These are phyloP conservation scores for Tetanocera ferruginea DNA, from an alignment of 2,888 invertebrate genomes.

Conservation along the genomic window DNA sequence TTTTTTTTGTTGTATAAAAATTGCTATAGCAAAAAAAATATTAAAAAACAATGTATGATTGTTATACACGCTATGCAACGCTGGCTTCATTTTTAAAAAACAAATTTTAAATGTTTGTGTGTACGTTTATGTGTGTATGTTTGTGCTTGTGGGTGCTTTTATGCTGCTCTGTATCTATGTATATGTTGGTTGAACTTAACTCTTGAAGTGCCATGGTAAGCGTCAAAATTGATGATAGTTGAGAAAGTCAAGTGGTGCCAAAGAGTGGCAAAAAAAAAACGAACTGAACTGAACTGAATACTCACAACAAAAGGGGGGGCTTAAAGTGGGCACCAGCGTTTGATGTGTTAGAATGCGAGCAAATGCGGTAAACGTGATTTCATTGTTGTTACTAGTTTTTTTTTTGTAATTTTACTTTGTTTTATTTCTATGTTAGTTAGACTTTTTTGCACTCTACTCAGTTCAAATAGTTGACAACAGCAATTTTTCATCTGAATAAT, in stretches of 20 bases:
- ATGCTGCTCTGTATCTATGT: not conserved
- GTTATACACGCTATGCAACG: not conserved
- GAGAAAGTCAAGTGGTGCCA: slow-evolving; percentile 52
- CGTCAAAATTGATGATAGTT: slow-evolving; percentile 55
- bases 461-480: slow-evolving; percentile 6
- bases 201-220: slow-evolving; percentile 42
- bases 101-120: not conserved
- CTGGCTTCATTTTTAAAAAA: not conserved
- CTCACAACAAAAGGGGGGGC: not conserved
- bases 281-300: not conserved
- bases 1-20: not conserved
- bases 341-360: not conserved
- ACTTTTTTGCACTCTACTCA: slow-evolving; percentile 14
- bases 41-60: not conserved
- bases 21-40: not conserved
- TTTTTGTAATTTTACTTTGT: not conserved
- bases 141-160: not conserved
- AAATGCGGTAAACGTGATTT: not conserved
- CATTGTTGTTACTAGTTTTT: not conserved
- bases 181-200: slow-evolving; percentile 25
- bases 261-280: not conserved
- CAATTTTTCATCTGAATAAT: slow-evolving; percentile 2
- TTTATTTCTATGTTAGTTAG: not conserved
- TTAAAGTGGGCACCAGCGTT: not conserved
- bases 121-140: not conserved